phyloP scores from a whole-genome alignment of 2,113 vertebrate species.

The Sylvilagus bachmani region DNA sequence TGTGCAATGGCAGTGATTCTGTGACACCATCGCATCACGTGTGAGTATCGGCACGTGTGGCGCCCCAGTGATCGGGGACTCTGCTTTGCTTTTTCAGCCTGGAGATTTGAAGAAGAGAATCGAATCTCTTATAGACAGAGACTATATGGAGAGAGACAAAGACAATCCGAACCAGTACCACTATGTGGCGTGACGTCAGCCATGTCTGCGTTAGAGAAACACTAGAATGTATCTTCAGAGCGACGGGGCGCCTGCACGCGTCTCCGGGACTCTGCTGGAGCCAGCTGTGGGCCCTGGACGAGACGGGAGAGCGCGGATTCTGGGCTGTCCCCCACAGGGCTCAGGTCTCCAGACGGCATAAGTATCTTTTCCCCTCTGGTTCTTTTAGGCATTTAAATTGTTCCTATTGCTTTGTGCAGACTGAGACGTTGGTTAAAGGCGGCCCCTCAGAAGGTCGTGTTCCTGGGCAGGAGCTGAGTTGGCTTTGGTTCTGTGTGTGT shows the following conservation, averaged over 20 bases:
- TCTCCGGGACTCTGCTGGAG: constrained; percentile 65
- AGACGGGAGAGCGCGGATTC: constrained; percentile 73
- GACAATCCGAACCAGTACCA: constrained; percentile 98
- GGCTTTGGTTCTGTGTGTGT: constrained; percentile 58
- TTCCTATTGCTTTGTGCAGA: constrained; percentile 78
- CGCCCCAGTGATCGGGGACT: background rate
- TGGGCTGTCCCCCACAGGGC: constrained; percentile 63
- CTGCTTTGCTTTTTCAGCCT: constrained; percentile 90
- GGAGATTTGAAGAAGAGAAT: constrained; percentile 98
- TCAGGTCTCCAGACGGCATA: constrained; percentile 57
- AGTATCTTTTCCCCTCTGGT: constrained; percentile 55
- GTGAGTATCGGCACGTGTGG: background rate
- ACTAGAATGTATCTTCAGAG: constrained; percentile 76
- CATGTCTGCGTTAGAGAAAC: constrained; percentile 67
- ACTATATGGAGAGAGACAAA: constrained; percentile 99
- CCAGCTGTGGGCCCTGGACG: constrained; percentile 74
- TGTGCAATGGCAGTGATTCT: too few relatives aligned
- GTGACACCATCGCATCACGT: too few relatives aligned
- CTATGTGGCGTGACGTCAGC: constrained; percentile 94
- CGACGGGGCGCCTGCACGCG: constrained; percentile 68
- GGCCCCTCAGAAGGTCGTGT: constrained; percentile 42
- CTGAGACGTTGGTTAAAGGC: background rate
- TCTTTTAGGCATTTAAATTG: constrained; percentile 72
- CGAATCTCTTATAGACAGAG: constrained; percentile 98
- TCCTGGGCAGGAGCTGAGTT: constrained; percentile 64